Base-by-base conservation (phyloP, 2,797 vertebrate species). In the Epinephelus awoara region DNA sequence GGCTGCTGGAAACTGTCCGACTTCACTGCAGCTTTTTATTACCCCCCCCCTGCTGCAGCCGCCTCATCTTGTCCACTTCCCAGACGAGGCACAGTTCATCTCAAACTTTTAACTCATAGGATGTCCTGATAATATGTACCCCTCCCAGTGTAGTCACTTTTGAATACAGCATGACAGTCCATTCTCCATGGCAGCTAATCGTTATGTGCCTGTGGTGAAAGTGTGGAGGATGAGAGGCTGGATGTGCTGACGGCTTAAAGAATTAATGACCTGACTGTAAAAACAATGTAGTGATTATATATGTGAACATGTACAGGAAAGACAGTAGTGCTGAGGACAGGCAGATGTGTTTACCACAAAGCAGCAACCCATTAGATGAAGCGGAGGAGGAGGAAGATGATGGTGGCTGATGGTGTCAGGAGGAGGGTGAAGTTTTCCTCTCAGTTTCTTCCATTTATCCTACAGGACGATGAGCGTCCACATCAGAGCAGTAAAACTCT, bases 401-500 rank as follows among this genome's bases (percentile, higher is more conserved):
- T 34, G 42, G 42, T 19, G 57, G 46, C 4, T 50, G 46, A 47
- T 23, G 51, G 57, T 18, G 14, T 38, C 25, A 15, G 6, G 5
- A 34, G 34, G 38, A 65, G 49, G 38, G 12, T 0, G 1, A 57
- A 44, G 21, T 67, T 44, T 56, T 58, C 57, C 44, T 27, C 64
- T 51, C 29, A 4, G 51, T 54, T 68, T 76, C 51, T 68, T 71
- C 19, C 56, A 64, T 80, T 69, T 23, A 54, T 75, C 70, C 72
- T 44, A 1, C 47, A 56, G 25, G 38, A 67, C 4, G 67, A 71
- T 21, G 67, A 52, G 34, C 27, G 52, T 44, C 59, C 76, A 46
- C 73, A 72, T 59, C 46, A 49, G 5, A 49, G 40, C 52, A 54
- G 67, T 56, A 67, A 75, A 86, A 80, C 52, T 65, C 51, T 23